A percentile compares a stretch with the other conserved stretches of the same genome.
Conservation (phyloP, 2,888 invertebrate genomes). For the Ariolimax columbianus region DNA sequence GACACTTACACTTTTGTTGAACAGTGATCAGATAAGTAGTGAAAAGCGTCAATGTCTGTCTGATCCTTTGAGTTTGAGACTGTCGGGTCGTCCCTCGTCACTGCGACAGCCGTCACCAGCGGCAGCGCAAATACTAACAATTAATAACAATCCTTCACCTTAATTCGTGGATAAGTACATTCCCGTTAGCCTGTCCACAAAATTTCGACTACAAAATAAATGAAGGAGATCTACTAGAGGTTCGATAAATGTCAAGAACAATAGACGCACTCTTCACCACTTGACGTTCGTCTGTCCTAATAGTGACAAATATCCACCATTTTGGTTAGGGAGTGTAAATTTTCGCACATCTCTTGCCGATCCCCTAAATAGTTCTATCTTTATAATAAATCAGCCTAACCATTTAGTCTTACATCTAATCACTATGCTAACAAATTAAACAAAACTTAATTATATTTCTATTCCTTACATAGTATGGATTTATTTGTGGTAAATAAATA, state of each 20-base stretch:
- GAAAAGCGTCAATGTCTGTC: not conserved
- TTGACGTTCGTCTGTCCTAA: conserved; percentile 27
- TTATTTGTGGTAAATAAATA: not conserved
- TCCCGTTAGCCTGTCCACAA: not conserved
- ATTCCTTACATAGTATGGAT: not conserved
- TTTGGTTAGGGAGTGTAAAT: conserved; percentile 65
- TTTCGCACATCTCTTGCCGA: conserved; percentile 29
- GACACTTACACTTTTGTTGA: not conserved
- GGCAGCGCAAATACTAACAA: not conserved
- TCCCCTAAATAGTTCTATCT: not conserved
- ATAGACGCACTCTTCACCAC: not conserved
- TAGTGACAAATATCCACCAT: conserved; percentile 66
- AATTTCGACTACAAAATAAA: not conserved
- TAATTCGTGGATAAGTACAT: not conserved
- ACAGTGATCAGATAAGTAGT: not conserved
- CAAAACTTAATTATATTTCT: not conserved
- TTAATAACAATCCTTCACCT: not conserved
- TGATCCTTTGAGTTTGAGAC: not conserved
- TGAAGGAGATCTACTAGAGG: not conserved
- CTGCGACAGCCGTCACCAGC: not conserved
- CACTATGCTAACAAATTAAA: too few relatives aligned
- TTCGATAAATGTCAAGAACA: not conserved
- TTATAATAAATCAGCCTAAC: not conserved
- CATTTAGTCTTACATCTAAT: not conserved
- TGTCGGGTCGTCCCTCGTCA: not conserved